A percentile compares a stretch with the other conserved stretches of the same genome.
These are phyloP conservation scores for Drosophila paramelanica DNA, from an alignment of 2,888 invertebrate genomes.

Conservation along the genomic window DNA sequence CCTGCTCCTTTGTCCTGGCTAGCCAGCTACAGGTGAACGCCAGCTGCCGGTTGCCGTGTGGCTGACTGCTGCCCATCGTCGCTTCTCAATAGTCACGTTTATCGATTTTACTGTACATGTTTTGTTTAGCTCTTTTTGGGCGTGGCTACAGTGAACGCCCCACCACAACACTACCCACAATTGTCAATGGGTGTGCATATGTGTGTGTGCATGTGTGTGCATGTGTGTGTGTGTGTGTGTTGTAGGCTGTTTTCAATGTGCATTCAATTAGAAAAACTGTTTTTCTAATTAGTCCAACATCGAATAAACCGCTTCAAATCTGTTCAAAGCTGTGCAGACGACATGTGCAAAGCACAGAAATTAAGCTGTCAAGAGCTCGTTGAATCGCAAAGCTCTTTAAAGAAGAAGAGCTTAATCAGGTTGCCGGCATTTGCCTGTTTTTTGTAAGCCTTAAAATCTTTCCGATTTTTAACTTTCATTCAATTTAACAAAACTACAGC, in stretches of 20 bases:
- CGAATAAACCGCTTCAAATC: constrained; percentile 10
- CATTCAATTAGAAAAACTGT: constrained; percentile 56
- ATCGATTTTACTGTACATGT: constrained; percentile 44
- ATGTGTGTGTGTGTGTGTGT: neutral
- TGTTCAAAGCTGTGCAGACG: constrained; percentile 3
- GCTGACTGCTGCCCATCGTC: constrained; percentile 19
- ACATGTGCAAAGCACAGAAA: constrained; percentile 7
- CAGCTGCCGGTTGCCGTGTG: constrained; percentile 1
- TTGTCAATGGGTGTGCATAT: neutral
- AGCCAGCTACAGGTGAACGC: constrained; percentile 49
- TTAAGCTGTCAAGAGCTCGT: constrained; percentile 10
- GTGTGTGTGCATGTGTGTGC: constrained; percentile 1
- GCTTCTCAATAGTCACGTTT: constrained; percentile 42
- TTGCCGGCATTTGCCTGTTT: neutral
- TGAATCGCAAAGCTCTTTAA: neutral
- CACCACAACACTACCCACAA: neutral
- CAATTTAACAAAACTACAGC: too few relatives aligned
- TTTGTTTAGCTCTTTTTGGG: neutral
- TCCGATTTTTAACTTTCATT: neutral
- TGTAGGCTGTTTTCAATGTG: constrained; percentile 23
- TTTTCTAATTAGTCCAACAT: constrained; percentile 62
- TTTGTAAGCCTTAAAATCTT: too few relatives aligned
- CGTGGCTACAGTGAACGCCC: constrained; percentile 7
- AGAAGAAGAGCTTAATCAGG: neutral
- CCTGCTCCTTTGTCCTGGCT: constrained; percentile 16